phyloP scores from a whole-genome alignment of 1,140 invertebrate species.

The Sesamia nonagrioides region DNA sequence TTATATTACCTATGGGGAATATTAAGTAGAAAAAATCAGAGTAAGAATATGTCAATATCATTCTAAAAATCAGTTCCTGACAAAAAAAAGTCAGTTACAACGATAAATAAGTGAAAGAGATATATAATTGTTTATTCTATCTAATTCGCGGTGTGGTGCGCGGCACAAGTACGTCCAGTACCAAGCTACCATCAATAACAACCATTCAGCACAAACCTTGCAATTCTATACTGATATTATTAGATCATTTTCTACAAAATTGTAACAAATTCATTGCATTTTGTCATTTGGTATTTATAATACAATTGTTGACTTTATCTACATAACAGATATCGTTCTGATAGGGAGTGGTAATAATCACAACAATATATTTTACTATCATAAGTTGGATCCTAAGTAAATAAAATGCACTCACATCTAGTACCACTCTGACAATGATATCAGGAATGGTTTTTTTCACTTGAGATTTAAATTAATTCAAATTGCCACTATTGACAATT shows the following conservation, averaged over 20 bases:
- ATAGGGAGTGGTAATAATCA: no score
- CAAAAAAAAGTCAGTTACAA: not conserved
- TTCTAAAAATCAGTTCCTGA: not conserved
- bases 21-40: not conserved
- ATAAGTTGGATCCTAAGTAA: no score
- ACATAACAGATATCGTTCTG: no score
- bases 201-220: slow-evolving; percentile 25
- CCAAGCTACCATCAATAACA: slow-evolving; percentile 25
- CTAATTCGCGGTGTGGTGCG: slow-evolving; percentile 35
- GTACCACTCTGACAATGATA: no score
- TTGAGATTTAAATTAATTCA: not conserved
- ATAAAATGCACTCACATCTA: no score
- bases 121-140: slow-evolving; percentile 30
- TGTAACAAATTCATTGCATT: not conserved
- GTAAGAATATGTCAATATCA: not conserved
- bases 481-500: not conserved
- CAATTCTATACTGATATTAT: not conserved
- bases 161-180: slow-evolving; percentile 2
- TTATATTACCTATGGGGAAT: no score
- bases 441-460: no score
- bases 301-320: not conserved
- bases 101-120: slow-evolving; percentile 17
- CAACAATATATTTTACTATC: no score
- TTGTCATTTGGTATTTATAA: not conserved
- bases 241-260: slow-evolving; percentile 4